These are phyloP conservation scores for Trematocara marginatum DNA, from an alignment of 2,113 vertebrate genomes.

Conservation along the genomic window DNA sequence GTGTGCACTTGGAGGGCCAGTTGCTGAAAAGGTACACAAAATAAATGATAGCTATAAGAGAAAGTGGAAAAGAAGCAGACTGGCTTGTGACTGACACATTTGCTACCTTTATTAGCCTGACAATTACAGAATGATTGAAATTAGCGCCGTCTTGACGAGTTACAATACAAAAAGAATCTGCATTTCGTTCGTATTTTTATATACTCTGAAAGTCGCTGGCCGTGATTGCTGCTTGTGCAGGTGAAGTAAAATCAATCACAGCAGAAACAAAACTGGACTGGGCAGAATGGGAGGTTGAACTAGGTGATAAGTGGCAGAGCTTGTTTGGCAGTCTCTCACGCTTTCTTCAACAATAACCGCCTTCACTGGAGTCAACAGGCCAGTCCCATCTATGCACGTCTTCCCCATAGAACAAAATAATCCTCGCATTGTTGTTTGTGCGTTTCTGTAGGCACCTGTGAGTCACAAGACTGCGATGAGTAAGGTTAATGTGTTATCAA, in stretches of 20 bases:
- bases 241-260: conserved; percentile 21
- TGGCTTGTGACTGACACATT: neutral
- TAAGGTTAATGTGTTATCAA: neutral
- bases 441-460: neutral
- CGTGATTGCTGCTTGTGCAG: conserved; percentile 6
- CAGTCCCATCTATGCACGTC: neutral
- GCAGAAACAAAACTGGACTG: conserved; percentile 50
- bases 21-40: neutral
- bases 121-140: neutral
- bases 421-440: neutral
- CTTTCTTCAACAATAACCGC: conserved; percentile 38
- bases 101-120: neutral
- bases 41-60: neutral
- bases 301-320: conserved; percentile 59
- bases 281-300: conserved; percentile 55
- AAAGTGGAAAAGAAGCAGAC: neutral
- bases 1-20: neutral
- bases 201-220: neutral
- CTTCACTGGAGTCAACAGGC: conserved; percentile 35
- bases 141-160: neutral
- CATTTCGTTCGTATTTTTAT: neutral
- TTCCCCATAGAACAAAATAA: neutral
- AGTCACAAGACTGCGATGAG: neutral
- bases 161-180: neutral
- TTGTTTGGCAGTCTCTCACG: conserved; percentile 46